Percentiles rank a stretch among this genome's conserved stretches.
These are phyloP conservation scores for Dinocampus coccinellae DNA, from an alignment of 2,888 invertebrate species.

Conservation along the genomic window DNA sequence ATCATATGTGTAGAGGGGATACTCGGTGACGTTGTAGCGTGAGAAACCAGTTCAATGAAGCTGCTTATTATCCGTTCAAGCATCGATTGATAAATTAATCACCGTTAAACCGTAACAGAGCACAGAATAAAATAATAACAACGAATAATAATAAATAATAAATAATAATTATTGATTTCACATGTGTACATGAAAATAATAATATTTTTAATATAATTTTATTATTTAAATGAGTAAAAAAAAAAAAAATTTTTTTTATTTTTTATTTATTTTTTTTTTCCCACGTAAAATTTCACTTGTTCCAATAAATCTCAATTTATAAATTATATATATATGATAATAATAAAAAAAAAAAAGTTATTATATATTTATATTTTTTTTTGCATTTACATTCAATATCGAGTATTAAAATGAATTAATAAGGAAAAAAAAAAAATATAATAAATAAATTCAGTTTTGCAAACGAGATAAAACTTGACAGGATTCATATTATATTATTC, in stretches of 20 bases:
- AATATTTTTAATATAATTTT: background rate
- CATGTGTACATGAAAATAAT: background rate
- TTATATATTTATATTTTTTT: too few species aligned
- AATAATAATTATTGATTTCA: slow-evolving; percentile 8
- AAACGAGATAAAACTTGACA: background rate
- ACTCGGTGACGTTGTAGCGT: slow-evolving; percentile 19
- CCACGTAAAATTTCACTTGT: too few species aligned
- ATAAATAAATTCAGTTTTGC: background rate
- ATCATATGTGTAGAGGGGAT: background rate
- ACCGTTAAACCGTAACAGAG: background rate
- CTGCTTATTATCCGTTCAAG: slow-evolving; percentile 26
- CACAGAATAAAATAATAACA: background rate
- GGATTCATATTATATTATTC: background rate
- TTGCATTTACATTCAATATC: too few species aligned
- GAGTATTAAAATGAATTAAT: background rate
- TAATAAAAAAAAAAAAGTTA: background rate
- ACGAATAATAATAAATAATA: too few species aligned
- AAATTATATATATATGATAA: too few species aligned
- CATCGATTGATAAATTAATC: slow-evolving; percentile 26
- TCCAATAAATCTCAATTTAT: too few species aligned
- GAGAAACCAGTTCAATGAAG: slow-evolving; percentile 26
- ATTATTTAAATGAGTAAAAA: too few species aligned
- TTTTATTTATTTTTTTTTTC: too few species aligned
- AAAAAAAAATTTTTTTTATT: too few species aligned
- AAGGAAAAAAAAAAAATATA: background rate